Evolutionary conservation across 2,888 invertebrate species (phyloP), one percentile per base, ranked within the genome.

Genomic region (Temnothorax unifasciatus): DNA sequence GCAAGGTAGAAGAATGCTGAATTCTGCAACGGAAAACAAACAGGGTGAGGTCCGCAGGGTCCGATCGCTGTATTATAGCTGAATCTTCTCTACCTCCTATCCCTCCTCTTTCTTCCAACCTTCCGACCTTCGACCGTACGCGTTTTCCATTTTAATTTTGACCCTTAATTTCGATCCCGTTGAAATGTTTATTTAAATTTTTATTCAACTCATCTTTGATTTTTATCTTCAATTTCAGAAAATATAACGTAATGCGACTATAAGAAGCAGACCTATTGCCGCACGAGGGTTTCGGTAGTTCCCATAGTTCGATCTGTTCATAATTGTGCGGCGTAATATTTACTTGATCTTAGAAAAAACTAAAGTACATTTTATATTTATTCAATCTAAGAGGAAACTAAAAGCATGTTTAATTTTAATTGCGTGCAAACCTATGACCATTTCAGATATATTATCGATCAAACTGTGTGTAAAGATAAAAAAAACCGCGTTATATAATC

Each of bases 1-100:
- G 94, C 99, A 99, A 76, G 98, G 98, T 93, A 99, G 95, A 92
- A 97, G 96, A 93, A 99, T 97, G 95, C 98, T 98, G 95, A 98
- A 98, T 95, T 98, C 98, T 97, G 96, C 79, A 94, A 93, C 74
- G 81, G 75, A 63, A 75, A 75, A 59, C 47, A 50, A 29, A 71
- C 15, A 54, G 66, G 15, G 18, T 71, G 50, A 76, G 63, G 15
- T 25, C 18, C n/a, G 50, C 25, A 38, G 66, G 63, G 15, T 25
- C 18, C n/a, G 50, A 18, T 66, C 34, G n/a, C 6, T 64, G 21
- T 3, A 29, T 29, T 3, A 29, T 29, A 63, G 13, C 63, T 63
- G 21, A 64, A 64, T 47, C 25, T 66, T 44, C 15, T 44, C 1
- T 64, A 64, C 3, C 3, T 41, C 3, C 61, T 9, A 61, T 21